phyloP scores from a whole-genome alignment of 2,888 invertebrate species.

The Myopa testacea region DNA sequence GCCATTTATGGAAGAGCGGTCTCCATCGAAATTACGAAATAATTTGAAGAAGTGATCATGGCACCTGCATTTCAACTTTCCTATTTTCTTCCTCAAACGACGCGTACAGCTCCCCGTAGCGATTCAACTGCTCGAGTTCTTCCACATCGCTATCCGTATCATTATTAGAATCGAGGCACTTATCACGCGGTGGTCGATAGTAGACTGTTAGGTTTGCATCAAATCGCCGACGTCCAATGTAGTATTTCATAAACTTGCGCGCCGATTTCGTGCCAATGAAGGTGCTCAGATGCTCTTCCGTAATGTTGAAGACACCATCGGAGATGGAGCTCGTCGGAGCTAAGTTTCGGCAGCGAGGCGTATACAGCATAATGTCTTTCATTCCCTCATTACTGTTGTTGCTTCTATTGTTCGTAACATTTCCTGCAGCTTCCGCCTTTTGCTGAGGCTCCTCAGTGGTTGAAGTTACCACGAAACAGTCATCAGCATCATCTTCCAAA shows the following conservation, averaged over 20 bases:
- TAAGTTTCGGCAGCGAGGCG: conserved; percentile 42
- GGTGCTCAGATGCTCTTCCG: conserved; percentile 53
- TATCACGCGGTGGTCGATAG: conserved; percentile 53
- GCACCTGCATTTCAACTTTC: no score
- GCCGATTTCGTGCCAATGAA: conserved; percentile 57
- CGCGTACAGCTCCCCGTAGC: conserved; percentile 54
- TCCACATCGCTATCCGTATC: conserved; percentile 55
- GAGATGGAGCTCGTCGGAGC: conserved; percentile 34
- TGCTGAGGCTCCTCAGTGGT: conserved; percentile 51
- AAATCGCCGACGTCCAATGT: conserved; percentile 56
- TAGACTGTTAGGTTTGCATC: conserved; percentile 57
- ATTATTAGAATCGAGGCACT: background rate
- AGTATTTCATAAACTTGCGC: conserved; percentile 56
- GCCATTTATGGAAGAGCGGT: no score
- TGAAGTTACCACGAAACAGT: conserved; percentile 59
- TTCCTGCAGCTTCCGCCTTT: conserved; percentile 25
- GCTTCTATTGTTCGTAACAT: conserved; percentile 23
- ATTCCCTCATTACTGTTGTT: background rate
- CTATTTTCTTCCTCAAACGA: conserved; percentile 32
- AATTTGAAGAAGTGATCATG: no score
- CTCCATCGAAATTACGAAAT: no score
- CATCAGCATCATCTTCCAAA: conserved; percentile 45
- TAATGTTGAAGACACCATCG: conserved; percentile 53
- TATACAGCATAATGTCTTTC: conserved; percentile 56
- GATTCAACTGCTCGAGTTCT: conserved; percentile 48